A percentile compares a stretch with the other conserved stretches of the same genome.
These are phyloP conservation scores for Propithecus coquereli DNA, from an alignment of 2,113 vertebrate genomes.

Conservation along the genomic window DNA sequence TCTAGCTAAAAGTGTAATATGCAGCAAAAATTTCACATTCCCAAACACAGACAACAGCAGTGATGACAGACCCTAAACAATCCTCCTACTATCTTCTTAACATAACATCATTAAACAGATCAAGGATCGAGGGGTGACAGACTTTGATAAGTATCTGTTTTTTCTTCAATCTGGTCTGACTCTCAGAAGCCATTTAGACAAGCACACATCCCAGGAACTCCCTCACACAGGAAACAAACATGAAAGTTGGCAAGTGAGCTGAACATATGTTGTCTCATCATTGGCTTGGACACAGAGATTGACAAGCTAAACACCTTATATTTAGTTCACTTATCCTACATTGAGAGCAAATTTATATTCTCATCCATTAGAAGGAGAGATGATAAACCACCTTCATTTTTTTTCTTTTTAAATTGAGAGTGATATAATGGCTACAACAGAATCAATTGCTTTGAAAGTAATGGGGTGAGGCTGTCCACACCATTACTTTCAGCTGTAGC, in stretches of 20 bases:
- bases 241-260: neutral
- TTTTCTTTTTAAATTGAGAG: constrained; percentile 37
- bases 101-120: neutral
- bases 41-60: neutral
- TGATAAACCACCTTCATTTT: constrained; percentile 60
- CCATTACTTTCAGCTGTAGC: constrained; percentile 64
- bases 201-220: neutral
- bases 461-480: constrained; percentile 71
- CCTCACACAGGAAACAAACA: neutral
- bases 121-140: neutral
- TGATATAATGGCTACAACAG: constrained; percentile 65
- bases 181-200: neutral
- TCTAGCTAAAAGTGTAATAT: neutral
- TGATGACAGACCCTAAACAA: neutral
- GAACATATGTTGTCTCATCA: neutral
- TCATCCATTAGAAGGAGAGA: constrained; percentile 56
- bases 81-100: neutral
- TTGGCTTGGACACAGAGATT: neutral
- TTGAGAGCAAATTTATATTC: constrained; percentile 57
- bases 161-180: neutral
- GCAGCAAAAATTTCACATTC: neutral
- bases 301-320: constrained; percentile 6
- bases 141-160: neutral
- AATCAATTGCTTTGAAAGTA: constrained; percentile 69
- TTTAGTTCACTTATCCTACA: neutral